Conservation (phyloP, 2,797 vertebrate genomes). For the Sciurus carolinensis region DNA sequence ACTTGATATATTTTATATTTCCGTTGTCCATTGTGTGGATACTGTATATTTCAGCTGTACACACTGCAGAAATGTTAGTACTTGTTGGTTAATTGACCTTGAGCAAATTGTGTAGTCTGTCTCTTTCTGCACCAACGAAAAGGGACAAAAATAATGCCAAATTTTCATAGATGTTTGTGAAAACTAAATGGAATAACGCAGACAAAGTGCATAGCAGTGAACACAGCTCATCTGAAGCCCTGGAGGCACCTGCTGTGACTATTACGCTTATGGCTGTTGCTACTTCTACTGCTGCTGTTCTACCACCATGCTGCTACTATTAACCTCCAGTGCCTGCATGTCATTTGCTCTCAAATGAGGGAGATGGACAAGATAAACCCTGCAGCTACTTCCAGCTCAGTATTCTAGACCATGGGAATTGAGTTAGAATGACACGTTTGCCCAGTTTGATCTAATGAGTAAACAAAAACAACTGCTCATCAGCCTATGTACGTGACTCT, state of each 20-base stretch:
- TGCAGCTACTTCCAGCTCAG: neutral
- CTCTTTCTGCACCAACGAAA: neutral
- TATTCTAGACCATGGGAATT: neutral
- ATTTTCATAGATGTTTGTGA: neutral
- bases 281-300: too few species aligned
- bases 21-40: too few species aligned
- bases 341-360: neutral
- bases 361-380: neutral
- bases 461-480: neutral
- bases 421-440: neutral
- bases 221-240: neutral
- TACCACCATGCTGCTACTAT: neutral
- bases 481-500: neutral
- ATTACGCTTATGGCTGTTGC: neutral
- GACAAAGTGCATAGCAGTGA: neutral
- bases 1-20: neutral
- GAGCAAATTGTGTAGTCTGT: neutral
- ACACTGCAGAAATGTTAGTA: neutral
- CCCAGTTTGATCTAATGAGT: neutral
- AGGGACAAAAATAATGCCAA: neutral
- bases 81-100: neutral
- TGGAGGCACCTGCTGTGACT: neutral
- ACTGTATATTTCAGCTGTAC: neutral
- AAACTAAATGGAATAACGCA: neutral
- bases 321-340: neutral